Base-by-base conservation (phyloP, 2,113 vertebrate species). In the Tragelaphus buxtoni region DNA sequence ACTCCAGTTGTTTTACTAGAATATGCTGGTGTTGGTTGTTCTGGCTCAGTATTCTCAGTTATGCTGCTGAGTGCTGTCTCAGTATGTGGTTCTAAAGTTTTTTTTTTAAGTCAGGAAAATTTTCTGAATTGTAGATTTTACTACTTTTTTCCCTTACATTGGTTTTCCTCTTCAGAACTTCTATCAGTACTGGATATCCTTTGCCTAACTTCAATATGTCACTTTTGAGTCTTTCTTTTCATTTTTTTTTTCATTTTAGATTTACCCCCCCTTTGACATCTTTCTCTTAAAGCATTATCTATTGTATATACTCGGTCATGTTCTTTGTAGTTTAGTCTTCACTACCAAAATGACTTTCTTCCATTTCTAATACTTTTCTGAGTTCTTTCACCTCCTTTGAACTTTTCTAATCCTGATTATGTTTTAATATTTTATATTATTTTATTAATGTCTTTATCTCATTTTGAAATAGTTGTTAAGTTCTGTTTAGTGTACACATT, bases 91-190 rank as follows among this genome's bases (percentile, higher is more conserved):
- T 91, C 90, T 58, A 58, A 79, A 81, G 5, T 5, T 74, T 83
- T 47, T 45, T 45, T 97, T 77, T 63, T n/a, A 88, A 72, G 92
- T 53, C 28, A 84, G 32, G 20, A 11, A 88, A 65, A 51, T 88
- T 65, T 93, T 80, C 82, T 86, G 28, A 95, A 77, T 93, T 95
- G 53, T 1, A 96, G 4, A 18, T 88, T 88, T 79, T 35, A 58
- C 4, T 55, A 86, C 85, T 96, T 20, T 47, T 24, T 77, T 79
- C 30, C 47, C 30, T 91, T 84, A 74, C 17, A 49, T 90, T 82
- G 91, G 28, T 88, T 85, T 95, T 87, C 72, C 90, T 65, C 76
- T 82, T 96, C 20, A 83, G n/a, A 12, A 92, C 18, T 92, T 95
- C 42, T 76, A 86, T 79, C 47, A 45, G 5, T 61, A 24, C 65